Base-by-base conservation (phyloP, 1,140 invertebrate species). In the Conus betulinus region DNA sequence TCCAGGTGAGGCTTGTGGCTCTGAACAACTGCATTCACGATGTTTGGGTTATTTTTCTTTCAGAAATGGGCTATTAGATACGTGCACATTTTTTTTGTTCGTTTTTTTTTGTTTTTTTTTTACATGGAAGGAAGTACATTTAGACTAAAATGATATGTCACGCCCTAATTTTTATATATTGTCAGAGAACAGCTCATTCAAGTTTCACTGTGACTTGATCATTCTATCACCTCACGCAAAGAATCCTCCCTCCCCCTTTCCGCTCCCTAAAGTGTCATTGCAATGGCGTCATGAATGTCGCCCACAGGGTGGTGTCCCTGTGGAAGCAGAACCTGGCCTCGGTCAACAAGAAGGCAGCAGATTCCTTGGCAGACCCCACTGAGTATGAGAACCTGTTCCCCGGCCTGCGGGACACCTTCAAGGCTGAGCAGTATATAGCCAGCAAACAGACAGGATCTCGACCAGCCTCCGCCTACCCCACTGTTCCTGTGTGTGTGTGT, bases 311-410 rank as follows among this genome's bases (percentile, higher is more conserved):
- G 11, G 94, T 95, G 13, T 86, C 92, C 27, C 89, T 95, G 67
- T 95, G 95, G 95, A 89, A 93, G 71, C 92, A 93, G 53, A 87
- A 89, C n/a, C 88, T 95, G 87, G 90, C 89, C 0, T 92, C 93
- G 57, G 91, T 93, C 15, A 95, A 94, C 90, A 91, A 92, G 84
- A 99, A 99, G 94, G 97, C 98, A 0, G 98, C 98, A 1, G 97
- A 99, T 93, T 98, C 98, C 84, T 95, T 99, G 76, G 99, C 99
- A 11, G 98, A 99, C 96, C 99, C 99, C 0, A 96, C 97, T 76
- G 97, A 99, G 91, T 99, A 99, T 94, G 98, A 99, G 93, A 99
- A 99, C 96, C 96, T 99, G 63, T 99, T 99, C 94, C 98, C 98
- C 3, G 98, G 98, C 5, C 97, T 97, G 86, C 95, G 95, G 78